Base-by-base conservation (phyloP, 2,888 invertebrate species). In the Phorcus lineatus region DNA sequence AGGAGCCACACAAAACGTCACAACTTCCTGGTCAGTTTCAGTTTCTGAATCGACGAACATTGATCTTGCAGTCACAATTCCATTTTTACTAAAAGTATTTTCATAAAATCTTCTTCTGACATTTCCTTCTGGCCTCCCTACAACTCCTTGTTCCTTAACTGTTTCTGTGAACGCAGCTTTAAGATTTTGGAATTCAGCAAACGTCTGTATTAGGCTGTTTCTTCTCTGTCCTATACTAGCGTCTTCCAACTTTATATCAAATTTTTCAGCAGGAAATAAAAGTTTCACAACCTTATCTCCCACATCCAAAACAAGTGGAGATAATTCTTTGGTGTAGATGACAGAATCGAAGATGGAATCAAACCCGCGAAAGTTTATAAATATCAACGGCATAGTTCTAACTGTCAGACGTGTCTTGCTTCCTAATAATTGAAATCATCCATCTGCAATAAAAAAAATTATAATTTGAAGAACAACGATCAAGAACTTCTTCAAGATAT, bases 351-450 rank as follows among this genome's bases (percentile, higher is more conserved):
- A 62, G 9, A 88, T 82, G 9, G 74, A 78, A 52, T 83, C 79
- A 7, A 80, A 83, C 66, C 81, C 80, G 7, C 83, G 79, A 22
- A 86, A 84, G 78, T 83, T 86, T 13, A 88, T 79, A 22, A 88
- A 76, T 11, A 85, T 74, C 36, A 78, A 76, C 57, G 86, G 85
- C 88, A 88, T 88, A 17, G n/a, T 24, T 13, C 47, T 47, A 47
- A 47, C 7, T 47, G 47, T 6, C 13, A 3, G 4, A 6, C 3
- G 36, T 36, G 4, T 36, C 36, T 47, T 4, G 47, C 11, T 11
- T 47, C 47, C 47, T 11, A 47, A 11, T 47, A 13, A 47, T 47
- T 47, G 13, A 1, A 47, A 6, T 47, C 36, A 11, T 47, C 47
- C 13, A 47, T 13, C 47, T 47, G 47, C 13, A 47, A 47, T 1